Percentiles rank a stretch among this genome's conserved stretches.
Evolutionary conservation across 2,113 vertebrate genomes (phyloP).

Genomic region (Glareola pratincola): DNA sequence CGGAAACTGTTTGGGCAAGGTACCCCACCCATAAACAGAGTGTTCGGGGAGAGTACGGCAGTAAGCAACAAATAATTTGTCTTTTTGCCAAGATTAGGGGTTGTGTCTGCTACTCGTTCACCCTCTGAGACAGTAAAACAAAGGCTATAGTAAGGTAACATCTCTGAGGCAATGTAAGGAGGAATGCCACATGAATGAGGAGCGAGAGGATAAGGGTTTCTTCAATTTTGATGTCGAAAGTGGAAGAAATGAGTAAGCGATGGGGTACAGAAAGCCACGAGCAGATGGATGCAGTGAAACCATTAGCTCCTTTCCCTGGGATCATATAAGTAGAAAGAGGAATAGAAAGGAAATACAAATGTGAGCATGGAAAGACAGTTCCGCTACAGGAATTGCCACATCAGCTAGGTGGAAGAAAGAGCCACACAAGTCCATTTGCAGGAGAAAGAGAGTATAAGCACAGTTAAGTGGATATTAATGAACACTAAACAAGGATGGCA

Average conservation of each 20-base stretch:
- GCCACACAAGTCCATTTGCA: constrained; percentile 10
- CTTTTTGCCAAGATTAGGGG: not conserved
- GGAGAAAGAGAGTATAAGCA: constrained; percentile 16
- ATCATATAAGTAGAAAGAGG: not conserved
- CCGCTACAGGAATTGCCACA: constrained; percentile 9
- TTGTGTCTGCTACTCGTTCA: not conserved
- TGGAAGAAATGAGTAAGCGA: not conserved
- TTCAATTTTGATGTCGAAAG: not conserved
- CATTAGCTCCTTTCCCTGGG: not conserved
- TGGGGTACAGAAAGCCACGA: not conserved
- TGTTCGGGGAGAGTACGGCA: not conserved
- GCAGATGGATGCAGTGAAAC: not conserved
- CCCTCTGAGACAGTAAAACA: not conserved
- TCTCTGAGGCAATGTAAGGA: not conserved
- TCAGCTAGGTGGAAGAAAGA: constrained; percentile 18
- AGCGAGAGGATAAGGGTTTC: not conserved
- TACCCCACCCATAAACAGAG: constrained; percentile 48
- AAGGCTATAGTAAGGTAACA: not conserved
- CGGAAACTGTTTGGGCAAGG: constrained; percentile 34
- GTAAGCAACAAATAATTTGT: constrained; percentile 28
- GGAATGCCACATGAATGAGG: not conserved
- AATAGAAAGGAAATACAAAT: constrained; percentile 26
- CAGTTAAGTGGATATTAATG: constrained; percentile 58
- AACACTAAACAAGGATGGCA: constrained; percentile 49
- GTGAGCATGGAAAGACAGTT: not conserved